Percentiles rank a stretch among this genome's conserved stretches.
Conservation (phyloP, 2,113 vertebrate species). For the Nanorana parkeri region DNA sequence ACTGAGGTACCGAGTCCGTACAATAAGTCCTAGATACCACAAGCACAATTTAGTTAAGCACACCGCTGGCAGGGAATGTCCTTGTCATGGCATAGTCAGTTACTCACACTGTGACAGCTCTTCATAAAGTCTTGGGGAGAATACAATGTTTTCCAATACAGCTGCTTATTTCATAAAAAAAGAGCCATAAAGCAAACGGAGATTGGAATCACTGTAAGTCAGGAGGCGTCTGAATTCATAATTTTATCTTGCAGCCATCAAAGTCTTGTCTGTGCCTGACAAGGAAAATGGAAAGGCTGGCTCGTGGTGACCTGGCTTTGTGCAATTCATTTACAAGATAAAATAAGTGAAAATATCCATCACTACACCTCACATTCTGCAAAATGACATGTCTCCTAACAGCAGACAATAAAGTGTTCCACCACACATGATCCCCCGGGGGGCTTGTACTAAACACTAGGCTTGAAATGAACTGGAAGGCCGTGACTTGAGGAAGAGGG, state of each 20-base stretch:
- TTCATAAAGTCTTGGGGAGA: conserved; percentile 67
- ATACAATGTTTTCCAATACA: conserved; percentile 61
- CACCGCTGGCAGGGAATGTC: conserved; percentile 29
- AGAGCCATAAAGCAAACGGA: conserved; percentile 54
- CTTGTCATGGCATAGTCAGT: conserved; percentile 64
- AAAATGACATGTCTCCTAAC: conserved; percentile 62
- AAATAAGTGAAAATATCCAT: conserved; percentile 78
- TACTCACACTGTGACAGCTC: conserved; percentile 67
- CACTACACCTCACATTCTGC: conserved; percentile 67
- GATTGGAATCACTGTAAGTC: conserved; percentile 65
- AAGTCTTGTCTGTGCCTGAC: conserved; percentile 50
- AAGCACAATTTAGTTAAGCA: conserved; percentile 35
- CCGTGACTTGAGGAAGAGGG: not conserved
- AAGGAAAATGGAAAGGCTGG: conserved; percentile 28
- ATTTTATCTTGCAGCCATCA: conserved; percentile 58
- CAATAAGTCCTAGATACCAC: conserved; percentile 27
- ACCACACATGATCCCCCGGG: not conserved
- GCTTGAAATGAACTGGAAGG: conserved; percentile 10
- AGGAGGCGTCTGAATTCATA: conserved; percentile 66
- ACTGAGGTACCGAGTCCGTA: conserved; percentile 34
- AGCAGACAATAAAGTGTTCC: not conserved
- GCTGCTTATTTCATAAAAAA: conserved; percentile 44
- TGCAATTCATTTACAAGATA: conserved; percentile 79
- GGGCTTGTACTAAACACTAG: not conserved
- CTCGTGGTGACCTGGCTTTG: conserved; percentile 61